Conservation (phyloP, 2,113 vertebrate genomes). For the Pedionomus torquatus region DNA sequence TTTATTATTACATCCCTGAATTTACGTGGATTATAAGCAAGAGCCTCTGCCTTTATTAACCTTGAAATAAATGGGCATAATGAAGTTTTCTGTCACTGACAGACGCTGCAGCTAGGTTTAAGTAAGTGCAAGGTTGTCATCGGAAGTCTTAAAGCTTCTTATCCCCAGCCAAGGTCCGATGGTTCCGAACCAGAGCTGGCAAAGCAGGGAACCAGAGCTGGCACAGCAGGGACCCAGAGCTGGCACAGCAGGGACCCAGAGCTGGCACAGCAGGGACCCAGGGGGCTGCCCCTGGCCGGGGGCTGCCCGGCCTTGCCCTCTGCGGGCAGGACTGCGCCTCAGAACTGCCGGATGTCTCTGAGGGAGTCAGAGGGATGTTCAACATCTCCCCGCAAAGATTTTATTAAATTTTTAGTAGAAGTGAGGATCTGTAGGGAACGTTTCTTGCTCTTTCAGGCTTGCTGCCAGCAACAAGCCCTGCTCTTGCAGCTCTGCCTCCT, state of each 20-base stretch:
- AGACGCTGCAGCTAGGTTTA: background rate
- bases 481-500: background rate
- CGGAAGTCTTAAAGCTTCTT: background rate
- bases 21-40: background rate
- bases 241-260: rapidly evolving
- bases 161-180: background rate
- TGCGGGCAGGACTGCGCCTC: rapidly evolving
- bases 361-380: no score
- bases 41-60: background rate
- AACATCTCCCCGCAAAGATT: background rate
- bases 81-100: background rate
- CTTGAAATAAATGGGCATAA: background rate
- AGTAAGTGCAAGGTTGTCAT: background rate
- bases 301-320: rapidly evolving
- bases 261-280: rapidly evolving
- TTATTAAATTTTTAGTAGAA: background rate
- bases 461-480: background rate
- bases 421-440: background rate
- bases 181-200: rapidly evolving
- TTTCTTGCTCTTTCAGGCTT: background rate
- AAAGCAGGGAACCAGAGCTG: rapidly evolving
- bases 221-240: no score
- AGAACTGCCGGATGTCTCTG: rapidly evolving
- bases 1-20: background rate
- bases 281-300: rapidly evolving